Percentiles rank a stretch among this genome's conserved stretches.
Evolutionary conservation across 2,113 vertebrate genomes (phyloP).

Genomic region (Macheiramphus alcinus): DNA sequence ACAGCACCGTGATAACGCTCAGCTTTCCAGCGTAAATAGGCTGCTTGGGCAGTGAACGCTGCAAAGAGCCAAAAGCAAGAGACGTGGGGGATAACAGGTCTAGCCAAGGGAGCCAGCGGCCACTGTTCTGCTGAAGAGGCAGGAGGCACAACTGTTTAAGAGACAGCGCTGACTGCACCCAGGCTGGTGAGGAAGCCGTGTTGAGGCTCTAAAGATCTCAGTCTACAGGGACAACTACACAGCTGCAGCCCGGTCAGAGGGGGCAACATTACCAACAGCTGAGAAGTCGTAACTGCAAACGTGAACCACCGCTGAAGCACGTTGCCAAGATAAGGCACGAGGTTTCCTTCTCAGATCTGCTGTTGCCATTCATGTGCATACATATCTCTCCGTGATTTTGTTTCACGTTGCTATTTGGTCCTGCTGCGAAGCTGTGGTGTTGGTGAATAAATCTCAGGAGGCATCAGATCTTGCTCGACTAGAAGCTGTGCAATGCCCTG

Average conservation of each 20-base stretch:
- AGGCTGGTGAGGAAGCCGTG: neutral
- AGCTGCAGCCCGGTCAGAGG: neutral
- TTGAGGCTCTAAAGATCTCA: neutral
- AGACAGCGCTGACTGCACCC: accelerated
- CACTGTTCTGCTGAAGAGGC: neutral
- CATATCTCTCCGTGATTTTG: neutral
- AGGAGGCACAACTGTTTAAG: neutral
- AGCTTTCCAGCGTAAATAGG: neutral
- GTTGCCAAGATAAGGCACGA: neutral
- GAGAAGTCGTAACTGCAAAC: neutral
- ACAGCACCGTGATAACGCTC: too few species aligned
- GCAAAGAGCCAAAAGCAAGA: neutral
- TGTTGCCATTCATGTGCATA: too few species aligned
- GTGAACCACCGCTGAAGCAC: neutral
- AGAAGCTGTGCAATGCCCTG: neutral
- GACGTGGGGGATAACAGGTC: too few species aligned
- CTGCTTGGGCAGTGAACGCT: neutral
- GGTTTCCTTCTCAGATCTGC: neutral
- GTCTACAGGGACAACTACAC: neutral
- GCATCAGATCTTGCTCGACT: neutral
- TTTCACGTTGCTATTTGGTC: neutral
- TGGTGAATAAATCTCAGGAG: neutral
- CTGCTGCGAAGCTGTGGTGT: neutral
- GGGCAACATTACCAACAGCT: too few species aligned
- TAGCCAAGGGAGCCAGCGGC: neutral